Evolutionary conservation across 2,113 vertebrate species (phyloP).

Genomic region (Onychorhynchus coronatus): DNA sequence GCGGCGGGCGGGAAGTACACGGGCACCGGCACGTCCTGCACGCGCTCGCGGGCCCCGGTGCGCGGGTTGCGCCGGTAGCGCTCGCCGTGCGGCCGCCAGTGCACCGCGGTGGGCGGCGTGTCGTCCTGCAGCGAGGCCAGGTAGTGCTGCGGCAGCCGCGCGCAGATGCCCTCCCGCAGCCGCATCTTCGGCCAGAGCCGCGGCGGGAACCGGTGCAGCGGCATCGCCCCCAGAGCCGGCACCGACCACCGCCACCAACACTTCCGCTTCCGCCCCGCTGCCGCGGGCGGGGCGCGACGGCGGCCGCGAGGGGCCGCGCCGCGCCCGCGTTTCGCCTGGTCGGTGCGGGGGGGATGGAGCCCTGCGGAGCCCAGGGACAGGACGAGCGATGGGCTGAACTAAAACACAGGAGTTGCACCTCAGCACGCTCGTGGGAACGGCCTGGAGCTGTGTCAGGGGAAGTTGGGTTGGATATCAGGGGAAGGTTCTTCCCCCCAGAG

Average conservation of each 20-base stretch:
- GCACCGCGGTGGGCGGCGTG: constrained; percentile 77
- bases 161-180: constrained; percentile 81
- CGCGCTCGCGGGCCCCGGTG: constrained; percentile 80
- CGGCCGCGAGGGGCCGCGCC: neutral
- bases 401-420: accelerated
- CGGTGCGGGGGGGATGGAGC: too few species aligned
- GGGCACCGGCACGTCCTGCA: constrained; percentile 88
- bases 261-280: neutral
- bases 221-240: constrained; percentile 69
- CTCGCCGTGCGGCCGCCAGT: constrained; percentile 83
- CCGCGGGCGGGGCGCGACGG: accelerated
- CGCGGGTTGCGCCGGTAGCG: constrained; percentile 75
- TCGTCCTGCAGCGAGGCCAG: constrained; percentile 73
- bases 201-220: constrained; percentile 81
- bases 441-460: neutral
- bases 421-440: too few species aligned
- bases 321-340: neutral
- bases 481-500: neutral
- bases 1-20: constrained; percentile 81
- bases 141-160: constrained; percentile 87
- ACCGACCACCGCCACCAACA: too few species aligned
- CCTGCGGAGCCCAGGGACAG: too few species aligned
- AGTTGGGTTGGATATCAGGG: accelerated
- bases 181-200: constrained; percentile 82
- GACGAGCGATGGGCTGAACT: neutral